phyloP scores from a whole-genome alignment of 2,797 vertebrate genomes.

The Accipiter superciliosus region DNA sequence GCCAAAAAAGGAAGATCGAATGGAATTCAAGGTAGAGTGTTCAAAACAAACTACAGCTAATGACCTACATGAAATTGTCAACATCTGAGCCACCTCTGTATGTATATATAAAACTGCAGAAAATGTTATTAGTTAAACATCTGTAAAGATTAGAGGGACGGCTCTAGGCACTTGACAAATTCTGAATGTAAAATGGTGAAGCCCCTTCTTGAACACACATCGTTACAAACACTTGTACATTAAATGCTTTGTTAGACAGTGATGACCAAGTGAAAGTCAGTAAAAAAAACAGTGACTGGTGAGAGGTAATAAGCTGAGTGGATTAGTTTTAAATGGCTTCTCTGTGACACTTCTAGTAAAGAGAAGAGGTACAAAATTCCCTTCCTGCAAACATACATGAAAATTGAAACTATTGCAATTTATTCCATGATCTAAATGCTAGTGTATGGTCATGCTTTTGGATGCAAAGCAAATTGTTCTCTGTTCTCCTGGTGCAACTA shows the following conservation, averaged over 20 bases:
- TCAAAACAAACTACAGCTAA: neutral
- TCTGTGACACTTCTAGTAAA: neutral
- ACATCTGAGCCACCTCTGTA: neutral
- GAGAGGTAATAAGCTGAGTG: neutral
- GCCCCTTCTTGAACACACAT: neutral
- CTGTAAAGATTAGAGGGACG: neutral
- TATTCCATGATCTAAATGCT: neutral
- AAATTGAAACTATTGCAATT: neutral
- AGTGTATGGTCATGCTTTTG: neutral
- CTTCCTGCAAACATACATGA: neutral
- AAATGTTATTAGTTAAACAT: neutral
- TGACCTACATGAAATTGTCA: neutral
- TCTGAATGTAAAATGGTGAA: neutral
- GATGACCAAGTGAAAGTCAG: neutral
- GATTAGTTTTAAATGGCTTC: neutral
- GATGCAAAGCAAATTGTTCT: neutral
- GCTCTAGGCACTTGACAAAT: neutral
- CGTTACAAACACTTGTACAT: neutral
- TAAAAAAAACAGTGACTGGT: neutral
- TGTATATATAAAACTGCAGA: neutral
- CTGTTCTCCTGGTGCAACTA: neutral
- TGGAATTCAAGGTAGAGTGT: conserved; percentile 95
- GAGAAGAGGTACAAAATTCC: neutral
- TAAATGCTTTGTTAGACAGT: neutral
- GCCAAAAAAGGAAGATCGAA: conserved; percentile 92